Percentiles rank a stretch among this genome's conserved stretches.
phyloP scores from a whole-genome alignment of 2,888 invertebrate genomes.

The Aleiodes alternator region DNA sequence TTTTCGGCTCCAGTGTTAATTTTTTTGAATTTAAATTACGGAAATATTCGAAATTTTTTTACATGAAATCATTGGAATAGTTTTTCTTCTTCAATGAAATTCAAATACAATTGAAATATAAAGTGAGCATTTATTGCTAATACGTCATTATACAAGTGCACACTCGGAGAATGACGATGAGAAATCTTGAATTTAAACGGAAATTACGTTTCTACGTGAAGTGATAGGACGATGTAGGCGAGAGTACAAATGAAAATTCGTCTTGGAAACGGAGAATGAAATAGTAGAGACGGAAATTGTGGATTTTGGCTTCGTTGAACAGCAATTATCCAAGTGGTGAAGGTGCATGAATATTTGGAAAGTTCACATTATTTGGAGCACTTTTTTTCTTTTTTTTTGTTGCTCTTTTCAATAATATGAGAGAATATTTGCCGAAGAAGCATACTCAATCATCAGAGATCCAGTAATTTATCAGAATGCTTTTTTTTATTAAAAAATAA shows the following conservation, averaged over 20 bases:
- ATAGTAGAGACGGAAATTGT: slow-evolving; percentile 33
- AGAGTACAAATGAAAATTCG: neutral
- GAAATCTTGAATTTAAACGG: neutral
- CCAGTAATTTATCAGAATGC: neutral
- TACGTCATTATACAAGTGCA: slow-evolving; percentile 7
- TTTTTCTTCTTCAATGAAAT: neutral
- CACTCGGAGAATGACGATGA: neutral
- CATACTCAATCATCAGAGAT: neutral
- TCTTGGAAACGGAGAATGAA: slow-evolving; percentile 13
- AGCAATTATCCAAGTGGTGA: slow-evolving; percentile 14
- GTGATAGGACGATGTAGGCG: neutral
- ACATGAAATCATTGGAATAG: neutral
- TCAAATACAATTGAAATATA: neutral
- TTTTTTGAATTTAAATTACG: too few species aligned
- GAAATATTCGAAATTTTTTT: neutral
- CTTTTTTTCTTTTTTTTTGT: too few species aligned
- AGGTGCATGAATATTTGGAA: neutral
- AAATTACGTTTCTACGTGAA: slow-evolving; percentile 23
- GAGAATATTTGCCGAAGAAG: neutral
- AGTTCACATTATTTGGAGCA: slow-evolving; percentile 13
- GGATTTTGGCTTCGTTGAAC: slow-evolving; percentile 9
- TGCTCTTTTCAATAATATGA: neutral
- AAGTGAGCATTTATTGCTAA: neutral
- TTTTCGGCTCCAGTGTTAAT: too few species aligned
- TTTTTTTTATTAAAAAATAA: neutral